phyloP scores from a whole-genome alignment of 1,140 invertebrate species.

The Lutraria rhynchaena region DNA sequence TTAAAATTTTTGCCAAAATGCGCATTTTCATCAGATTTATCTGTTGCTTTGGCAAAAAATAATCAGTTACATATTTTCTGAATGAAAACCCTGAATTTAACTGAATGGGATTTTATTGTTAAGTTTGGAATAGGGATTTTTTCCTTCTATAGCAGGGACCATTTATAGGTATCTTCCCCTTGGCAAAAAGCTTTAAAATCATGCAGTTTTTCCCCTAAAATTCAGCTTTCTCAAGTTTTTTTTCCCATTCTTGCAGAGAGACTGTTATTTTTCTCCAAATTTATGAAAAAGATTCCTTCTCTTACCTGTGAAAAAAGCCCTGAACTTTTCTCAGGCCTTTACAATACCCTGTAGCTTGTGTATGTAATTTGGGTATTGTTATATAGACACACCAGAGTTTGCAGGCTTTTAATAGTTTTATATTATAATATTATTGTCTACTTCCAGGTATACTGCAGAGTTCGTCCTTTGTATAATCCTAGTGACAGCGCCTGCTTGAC shows the following conservation, averaged over 20 bases:
- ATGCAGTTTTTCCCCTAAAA: background rate
- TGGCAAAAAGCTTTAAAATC: too few relatives aligned
- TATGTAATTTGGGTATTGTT: too few relatives aligned
- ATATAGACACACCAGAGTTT: background rate
- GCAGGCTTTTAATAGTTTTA: background rate
- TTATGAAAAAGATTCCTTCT: too few relatives aligned
- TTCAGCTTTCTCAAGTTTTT: background rate
- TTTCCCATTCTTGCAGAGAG: background rate
- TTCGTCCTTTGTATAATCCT: conserved; percentile 88
- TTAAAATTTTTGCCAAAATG: background rate
- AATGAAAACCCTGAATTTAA: too few relatives aligned
- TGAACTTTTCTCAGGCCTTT: background rate
- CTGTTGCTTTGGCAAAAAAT: too few relatives aligned
- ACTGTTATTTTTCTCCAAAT: background rate
- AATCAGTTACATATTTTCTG: too few relatives aligned
- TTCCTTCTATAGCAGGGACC: too few relatives aligned
- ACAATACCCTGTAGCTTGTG: background rate
- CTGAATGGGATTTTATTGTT: background rate
- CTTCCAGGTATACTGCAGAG: conserved; percentile 92
- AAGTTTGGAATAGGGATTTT: too few relatives aligned
- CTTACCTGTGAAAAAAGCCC: too few relatives aligned
- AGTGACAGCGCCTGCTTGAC: conserved; percentile 88
- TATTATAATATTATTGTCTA: conserved; percentile 16
- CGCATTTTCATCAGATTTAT: background rate
- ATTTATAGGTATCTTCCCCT: too few relatives aligned